A percentile compares a stretch with the other conserved stretches of the same genome.
Evolutionary conservation across 2,113 vertebrate species (phyloP).

Genomic region (Galeopterus variegatus): DNA sequence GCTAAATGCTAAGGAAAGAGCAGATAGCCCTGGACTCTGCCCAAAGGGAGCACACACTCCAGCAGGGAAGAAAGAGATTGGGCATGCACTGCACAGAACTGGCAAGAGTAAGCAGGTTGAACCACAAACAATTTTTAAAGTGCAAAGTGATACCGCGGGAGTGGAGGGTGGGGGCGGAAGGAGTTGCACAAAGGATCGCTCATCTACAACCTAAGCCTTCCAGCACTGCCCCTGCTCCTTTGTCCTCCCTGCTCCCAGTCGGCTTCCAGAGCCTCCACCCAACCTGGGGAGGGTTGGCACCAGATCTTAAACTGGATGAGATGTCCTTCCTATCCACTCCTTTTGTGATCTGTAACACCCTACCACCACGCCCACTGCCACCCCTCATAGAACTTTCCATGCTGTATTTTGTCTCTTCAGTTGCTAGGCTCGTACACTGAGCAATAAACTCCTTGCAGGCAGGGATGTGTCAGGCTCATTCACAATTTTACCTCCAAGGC

Average conservation of each 20-base stretch:
- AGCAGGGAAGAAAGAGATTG: not conserved
- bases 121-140: not conserved
- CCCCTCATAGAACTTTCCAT: not conserved
- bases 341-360: rapidly evolving
- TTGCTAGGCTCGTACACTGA: not conserved
- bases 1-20: not conserved
- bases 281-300: not conserved
- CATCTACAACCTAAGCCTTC: not conserved
- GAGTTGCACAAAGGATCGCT: not conserved
- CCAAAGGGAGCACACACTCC: not conserved
- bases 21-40: not conserved
- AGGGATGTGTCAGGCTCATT: not conserved
- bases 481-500: too few relatives aligned
- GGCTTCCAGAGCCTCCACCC: not conserved
- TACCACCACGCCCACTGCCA: too few relatives aligned
- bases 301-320: not conserved
- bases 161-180: rapidly evolving
- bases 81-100: too few relatives aligned
- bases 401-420: not conserved
- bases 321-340: not conserved
- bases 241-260: not conserved
- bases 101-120: not conserved
- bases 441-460: not conserved
- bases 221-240: not conserved
- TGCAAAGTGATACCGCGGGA: not conserved